Conservation (phyloP, 1,140 invertebrate genomes). For the Nixonia krombeini region DNA sequence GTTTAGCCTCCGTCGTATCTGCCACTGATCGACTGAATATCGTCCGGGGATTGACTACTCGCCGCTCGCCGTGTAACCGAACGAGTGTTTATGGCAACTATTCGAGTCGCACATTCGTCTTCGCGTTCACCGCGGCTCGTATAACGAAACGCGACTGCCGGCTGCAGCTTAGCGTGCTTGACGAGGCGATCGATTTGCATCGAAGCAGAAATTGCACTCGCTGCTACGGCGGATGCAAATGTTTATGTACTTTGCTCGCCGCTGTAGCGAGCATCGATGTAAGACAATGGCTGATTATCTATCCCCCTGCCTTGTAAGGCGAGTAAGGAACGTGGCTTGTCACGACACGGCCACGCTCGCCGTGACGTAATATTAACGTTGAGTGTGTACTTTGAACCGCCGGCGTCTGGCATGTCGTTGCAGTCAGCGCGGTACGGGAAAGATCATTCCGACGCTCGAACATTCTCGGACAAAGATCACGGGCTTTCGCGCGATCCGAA, state of each 20-base stretch:
- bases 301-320: slow-evolving; percentile 56
- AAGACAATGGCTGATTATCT: slow-evolving; percentile 68
- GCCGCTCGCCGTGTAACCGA: too few species aligned
- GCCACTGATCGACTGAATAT: too few species aligned
- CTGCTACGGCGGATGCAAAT: slow-evolving; percentile 47
- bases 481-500: too few species aligned
- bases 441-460: too few species aligned
- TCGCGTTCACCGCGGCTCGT: neutral
- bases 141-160: slow-evolving; percentile 8
- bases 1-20: too few species aligned
- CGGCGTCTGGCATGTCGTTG: slow-evolving; percentile 9
- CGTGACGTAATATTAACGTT: slow-evolving; percentile 55
- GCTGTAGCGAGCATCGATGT: slow-evolving; percentile 52
- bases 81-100: neutral
- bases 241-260: slow-evolving; percentile 41
- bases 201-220: slow-evolving; percentile 43
- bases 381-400: slow-evolving; percentile 7
- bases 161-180: slow-evolving; percentile 24
- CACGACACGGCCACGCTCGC: slow-evolving; percentile 51
- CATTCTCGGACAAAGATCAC: too few species aligned
- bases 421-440: too few species aligned
- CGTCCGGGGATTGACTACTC: too few species aligned
- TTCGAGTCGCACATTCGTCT: slow-evolving; percentile 5
- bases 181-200: slow-evolving; percentile 35
- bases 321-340: slow-evolving; percentile 48